Base-by-base conservation (phyloP, 2,797 vertebrate genomes). In the Triplophysa bombifrons region DNA sequence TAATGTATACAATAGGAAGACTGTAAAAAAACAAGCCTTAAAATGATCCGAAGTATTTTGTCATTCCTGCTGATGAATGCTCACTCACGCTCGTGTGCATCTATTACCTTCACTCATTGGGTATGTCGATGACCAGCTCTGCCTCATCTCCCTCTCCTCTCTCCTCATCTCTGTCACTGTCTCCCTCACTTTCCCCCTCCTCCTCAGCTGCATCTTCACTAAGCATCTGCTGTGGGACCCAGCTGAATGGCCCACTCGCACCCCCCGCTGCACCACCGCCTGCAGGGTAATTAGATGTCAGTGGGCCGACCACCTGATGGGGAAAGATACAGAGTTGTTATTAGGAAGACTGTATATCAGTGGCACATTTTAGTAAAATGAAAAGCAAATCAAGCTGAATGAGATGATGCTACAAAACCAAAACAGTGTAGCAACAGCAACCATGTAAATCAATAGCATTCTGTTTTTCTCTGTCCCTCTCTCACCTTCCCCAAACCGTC, bases 51-150 rank as follows among this genome's bases (percentile, higher is more conserved):
- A 16, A 25, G 1, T 1, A 10, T 22, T 13, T 12, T 25, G 16
- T 22, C 20, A 69, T 22, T 14, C 10, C 56, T 69, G 30, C 19
- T 19, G 48, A 13, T 50, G 11, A 74, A 70, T 22, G 22, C 53
- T 38, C 0, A 63, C 22, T 44, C 10, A 16, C 3, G 17, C 8
- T 38, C 6, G 19, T 60, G 50, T 51, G 17, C 44, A 19, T 44
- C 38, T 20, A 48, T 75, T 50, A 79, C 67, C 72, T 53, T 94
- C 89, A 94, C 88, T 95, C 93, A 44, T 94, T 94, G 22, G 96
- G 96, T 80, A 97, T 95, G 90, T 97, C 96, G n/a, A 97, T 97
- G 86, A 97, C 96, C 34, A 97, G 88, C 76, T 96, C 96, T 1
- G 93, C 93, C 78, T 97, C 96, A 0, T 97, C 96, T 60, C 94